Evolutionary conservation across 1,140 invertebrate genomes (phyloP).

Genomic region (Sogatella furcifera): DNA sequence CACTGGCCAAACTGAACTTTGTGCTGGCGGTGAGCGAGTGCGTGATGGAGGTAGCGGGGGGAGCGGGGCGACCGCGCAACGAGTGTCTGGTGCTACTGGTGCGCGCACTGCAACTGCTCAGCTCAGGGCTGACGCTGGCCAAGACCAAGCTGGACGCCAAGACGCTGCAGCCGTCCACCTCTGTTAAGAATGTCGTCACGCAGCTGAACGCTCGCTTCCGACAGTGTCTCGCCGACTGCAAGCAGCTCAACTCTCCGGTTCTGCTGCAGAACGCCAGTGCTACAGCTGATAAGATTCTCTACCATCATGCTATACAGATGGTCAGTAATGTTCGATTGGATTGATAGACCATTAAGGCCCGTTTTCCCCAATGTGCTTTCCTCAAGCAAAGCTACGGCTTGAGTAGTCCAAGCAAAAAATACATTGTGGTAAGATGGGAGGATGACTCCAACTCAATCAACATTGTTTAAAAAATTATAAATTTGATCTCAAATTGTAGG

Average conservation of each 20-base stretch:
- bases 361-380: too few relatives aligned
- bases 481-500: too few relatives aligned
- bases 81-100: conserved; percentile 90
- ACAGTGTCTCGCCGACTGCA: conserved; percentile 75
- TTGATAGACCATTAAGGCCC: too few relatives aligned
- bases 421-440: too few relatives aligned
- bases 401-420: too few relatives aligned
- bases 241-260: conserved; percentile 73
- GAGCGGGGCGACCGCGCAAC: conserved; percentile 49
- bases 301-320: conserved; percentile 93
- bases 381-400: too few relatives aligned
- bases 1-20: conserved; percentile 82
- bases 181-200: conserved; percentile 46
- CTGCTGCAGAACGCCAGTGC: conserved; percentile 57
- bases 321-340: too few relatives aligned
- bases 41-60: conserved; percentile 74
- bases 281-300: conserved; percentile 89
- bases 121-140: conserved; percentile 82
- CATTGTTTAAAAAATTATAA: too few relatives aligned
- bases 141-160: conserved; percentile 75
- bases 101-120: conserved; percentile 80
- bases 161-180: background rate
- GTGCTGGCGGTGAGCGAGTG: conserved; percentile 83
- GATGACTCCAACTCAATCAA: too few relatives aligned
- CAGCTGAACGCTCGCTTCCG: conserved; percentile 84